phyloP scores from a whole-genome alignment of 2,113 vertebrate species.

The Engraulis encrasicolus region DNA sequence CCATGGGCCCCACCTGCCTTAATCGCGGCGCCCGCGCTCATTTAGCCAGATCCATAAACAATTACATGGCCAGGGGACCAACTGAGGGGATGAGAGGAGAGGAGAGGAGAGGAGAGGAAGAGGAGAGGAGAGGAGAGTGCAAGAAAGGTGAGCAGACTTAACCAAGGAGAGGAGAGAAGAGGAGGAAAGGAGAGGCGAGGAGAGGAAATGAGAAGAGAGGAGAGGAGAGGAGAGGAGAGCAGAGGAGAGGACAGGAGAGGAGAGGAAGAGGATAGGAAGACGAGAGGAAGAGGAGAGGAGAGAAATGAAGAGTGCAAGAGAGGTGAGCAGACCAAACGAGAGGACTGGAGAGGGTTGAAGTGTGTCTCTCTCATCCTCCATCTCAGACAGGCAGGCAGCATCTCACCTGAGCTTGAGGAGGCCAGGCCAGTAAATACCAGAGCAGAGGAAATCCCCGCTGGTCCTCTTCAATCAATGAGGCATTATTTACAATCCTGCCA shows the following conservation, averaged over 20 bases:
- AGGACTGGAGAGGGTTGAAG: background rate
- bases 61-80: background rate
- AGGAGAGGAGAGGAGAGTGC: background rate
- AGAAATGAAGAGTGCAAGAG: no score
- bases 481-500: constrained; percentile 67
- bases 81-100: background rate
- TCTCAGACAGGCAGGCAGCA: no score
- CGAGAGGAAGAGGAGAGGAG: background rate
- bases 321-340: background rate
- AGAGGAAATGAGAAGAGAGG: background rate
- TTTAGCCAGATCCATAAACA: constrained; percentile 20
- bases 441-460: constrained; percentile 62
- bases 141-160: background rate
- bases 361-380: background rate
- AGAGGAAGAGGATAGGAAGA: no score
- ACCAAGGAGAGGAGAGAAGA: background rate
- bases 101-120: background rate
- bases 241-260: background rate
- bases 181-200: background rate
- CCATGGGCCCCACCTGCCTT: background rate
- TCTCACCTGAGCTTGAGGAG: background rate
- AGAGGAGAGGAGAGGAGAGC: background rate
- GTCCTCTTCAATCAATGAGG: constrained; percentile 67
- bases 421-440: background rate
- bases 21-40: background rate